A percentile compares a stretch with the other conserved stretches of the same genome.
phyloP scores from a whole-genome alignment of 2,113 vertebrate genomes.

The Lycocorax pyrrhopterus region DNA sequence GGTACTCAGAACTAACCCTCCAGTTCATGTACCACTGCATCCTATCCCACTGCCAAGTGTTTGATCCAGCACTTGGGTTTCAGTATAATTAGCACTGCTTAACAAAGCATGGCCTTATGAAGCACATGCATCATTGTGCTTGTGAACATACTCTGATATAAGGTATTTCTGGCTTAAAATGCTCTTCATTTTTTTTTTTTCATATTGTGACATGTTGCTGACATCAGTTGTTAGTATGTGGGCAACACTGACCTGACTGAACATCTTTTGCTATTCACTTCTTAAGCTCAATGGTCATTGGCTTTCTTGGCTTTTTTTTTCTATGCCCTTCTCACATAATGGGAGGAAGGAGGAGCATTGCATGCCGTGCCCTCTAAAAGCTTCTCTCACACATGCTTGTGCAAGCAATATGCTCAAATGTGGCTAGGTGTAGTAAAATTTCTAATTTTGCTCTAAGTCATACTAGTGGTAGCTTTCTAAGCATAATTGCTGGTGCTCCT shows the following conservation, averaged over 20 bases:
- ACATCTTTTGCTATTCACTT: not conserved
- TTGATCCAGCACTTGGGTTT: not conserved
- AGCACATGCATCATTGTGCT: not conserved
- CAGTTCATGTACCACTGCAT: not conserved
- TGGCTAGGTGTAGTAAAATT: not conserved
- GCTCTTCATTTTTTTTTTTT: not conserved
- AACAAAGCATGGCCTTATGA: not conserved
- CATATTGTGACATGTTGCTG: not conserved
- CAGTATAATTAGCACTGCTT: not conserved
- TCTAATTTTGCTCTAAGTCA: rapidly evolving
- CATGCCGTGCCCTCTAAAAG: not conserved
- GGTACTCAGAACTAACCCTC: not conserved
- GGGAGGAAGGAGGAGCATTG: not conserved
- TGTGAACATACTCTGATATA: not conserved
- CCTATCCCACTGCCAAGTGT: not conserved
- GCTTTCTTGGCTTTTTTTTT: not conserved
- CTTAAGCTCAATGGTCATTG: not conserved
- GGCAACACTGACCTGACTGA: not conserved
- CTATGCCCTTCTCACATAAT: not conserved
- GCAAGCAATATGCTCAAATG: not conserved
- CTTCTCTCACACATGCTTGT: not conserved
- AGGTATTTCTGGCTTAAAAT: not conserved
- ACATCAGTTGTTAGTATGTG: not conserved
- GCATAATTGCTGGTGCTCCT: not conserved
- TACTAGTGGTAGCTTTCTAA: not conserved